phyloP scores from a whole-genome alignment of 2,113 vertebrate species.

The Mesoclemmys tuberculata region DNA sequence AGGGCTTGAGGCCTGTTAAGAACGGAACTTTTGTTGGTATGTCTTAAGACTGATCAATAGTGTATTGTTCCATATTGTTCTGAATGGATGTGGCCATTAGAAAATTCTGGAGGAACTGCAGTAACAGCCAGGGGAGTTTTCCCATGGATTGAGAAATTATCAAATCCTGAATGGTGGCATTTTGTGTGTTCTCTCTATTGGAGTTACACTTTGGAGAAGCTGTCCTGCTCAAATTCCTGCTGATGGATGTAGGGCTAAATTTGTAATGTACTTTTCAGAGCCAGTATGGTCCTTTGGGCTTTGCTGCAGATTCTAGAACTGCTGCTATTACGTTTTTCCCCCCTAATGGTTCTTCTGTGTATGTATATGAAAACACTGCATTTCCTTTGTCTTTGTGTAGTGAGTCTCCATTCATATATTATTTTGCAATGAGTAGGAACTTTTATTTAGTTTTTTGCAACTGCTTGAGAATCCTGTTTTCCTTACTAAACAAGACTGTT shows the following conservation, averaged over 20 bases:
- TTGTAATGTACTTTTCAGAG: background rate
- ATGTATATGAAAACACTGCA: background rate
- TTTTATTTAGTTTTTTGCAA: background rate
- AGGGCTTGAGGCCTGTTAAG: background rate
- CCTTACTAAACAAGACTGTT: background rate
- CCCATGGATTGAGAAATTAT: background rate
- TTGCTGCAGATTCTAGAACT: background rate
- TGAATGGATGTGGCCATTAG: background rate
- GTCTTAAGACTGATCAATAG: background rate
- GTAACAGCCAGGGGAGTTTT: background rate
- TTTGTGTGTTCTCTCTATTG: background rate
- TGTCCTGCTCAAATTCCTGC: background rate
- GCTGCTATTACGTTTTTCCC: background rate
- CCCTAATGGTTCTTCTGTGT: rapidly evolving
- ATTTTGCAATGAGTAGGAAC: background rate
- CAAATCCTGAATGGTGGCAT: background rate
- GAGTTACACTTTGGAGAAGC: background rate
- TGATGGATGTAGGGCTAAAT: background rate
- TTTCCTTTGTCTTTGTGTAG: background rate
- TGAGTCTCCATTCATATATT: background rate
- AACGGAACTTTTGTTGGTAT: background rate
- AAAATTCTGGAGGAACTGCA: background rate
- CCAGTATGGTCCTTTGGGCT: background rate
- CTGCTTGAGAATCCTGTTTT: background rate
- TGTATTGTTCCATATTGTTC: background rate